Conservation (phyloP, 2,113 vertebrate genomes). For the Dissostichus mawsoni region DNA sequence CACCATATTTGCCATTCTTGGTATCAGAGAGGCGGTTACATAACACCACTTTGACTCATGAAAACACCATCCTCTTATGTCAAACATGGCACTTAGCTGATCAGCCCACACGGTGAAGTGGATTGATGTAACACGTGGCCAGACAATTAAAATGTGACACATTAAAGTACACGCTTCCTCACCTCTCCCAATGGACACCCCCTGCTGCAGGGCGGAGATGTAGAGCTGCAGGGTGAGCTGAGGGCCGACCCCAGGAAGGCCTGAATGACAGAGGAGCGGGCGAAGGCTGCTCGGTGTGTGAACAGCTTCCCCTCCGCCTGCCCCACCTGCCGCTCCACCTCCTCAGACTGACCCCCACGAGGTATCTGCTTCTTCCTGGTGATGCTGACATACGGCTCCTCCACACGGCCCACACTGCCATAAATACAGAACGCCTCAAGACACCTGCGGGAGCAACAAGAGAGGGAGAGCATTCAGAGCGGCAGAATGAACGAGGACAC, state of each 20-base stretch:
- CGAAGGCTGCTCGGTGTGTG: constrained; percentile 94
- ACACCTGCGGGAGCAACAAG: constrained; percentile 84
- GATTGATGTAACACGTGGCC: neutral
- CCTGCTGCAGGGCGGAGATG: constrained; percentile 90
- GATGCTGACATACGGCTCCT: constrained; percentile 99
- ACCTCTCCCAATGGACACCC: constrained; percentile 90
- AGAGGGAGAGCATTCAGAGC: neutral
- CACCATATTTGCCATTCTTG: constrained; percentile 30
- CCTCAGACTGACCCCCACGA: constrained; percentile 89
- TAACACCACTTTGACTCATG: constrained; percentile 70
- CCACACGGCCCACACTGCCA: constrained; percentile 86
- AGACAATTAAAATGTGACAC: neutral
- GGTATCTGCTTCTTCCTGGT: constrained; percentile 95
- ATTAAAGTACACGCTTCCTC: constrained; percentile 57
- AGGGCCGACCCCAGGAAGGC: constrained; percentile 96
- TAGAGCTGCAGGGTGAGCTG: constrained; percentile 98
- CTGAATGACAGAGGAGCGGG: constrained; percentile 95
- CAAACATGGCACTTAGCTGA: constrained; percentile 53
- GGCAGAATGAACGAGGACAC: neutral
- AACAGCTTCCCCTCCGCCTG: constrained; percentile 95
- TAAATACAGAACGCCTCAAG: constrained; percentile 95
- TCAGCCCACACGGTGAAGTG: constrained; percentile 54
- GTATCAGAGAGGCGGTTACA: constrained; percentile 47
- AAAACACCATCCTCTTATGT: constrained; percentile 62
- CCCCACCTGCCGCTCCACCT: constrained; percentile 95